phyloP scores from a whole-genome alignment of 2,888 invertebrate species.

The Cinara cedri region DNA sequence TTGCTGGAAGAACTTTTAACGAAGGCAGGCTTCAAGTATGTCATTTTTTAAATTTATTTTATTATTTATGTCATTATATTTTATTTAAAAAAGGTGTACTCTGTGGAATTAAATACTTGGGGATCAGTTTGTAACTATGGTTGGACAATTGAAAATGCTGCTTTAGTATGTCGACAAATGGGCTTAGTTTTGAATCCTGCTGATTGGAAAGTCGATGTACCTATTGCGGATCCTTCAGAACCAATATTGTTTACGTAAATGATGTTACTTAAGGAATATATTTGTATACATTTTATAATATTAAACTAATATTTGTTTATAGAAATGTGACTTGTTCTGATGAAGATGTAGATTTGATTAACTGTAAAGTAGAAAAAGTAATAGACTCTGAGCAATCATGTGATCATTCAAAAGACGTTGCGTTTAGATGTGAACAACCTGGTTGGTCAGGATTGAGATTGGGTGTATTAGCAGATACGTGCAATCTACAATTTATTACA shows the following conservation, averaged over 20 bases:
- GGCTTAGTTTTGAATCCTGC: constrained; percentile 90
- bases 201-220: constrained; percentile 88
- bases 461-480: constrained; percentile 84
- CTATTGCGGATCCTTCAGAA: constrained; percentile 77
- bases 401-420: constrained; percentile 84
- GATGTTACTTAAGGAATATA: not conserved
- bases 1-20: constrained; percentile 72
- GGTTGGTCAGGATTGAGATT: constrained; percentile 94
- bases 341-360: constrained; percentile 86
- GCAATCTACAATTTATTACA: constrained; percentile 84
- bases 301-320: constrained; percentile 1
- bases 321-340: constrained; percentile 89
- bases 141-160: constrained; percentile 91
- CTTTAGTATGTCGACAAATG: constrained; percentile 92
- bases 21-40: constrained; percentile 83
- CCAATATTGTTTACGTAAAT: constrained; percentile 72
- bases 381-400: constrained; percentile 88
- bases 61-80: not conserved
- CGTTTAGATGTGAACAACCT: constrained; percentile 85
- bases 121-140: constrained; percentile 97
- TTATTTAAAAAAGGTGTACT: constrained; percentile 69
- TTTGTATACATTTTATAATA: not conserved
- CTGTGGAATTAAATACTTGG: constrained; percentile 79
- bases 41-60: constrained; percentile 3
- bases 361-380: constrained; percentile 79